Base-by-base conservation (phyloP, 2,888 invertebrate genomes). In the Idaea biselata region DNA sequence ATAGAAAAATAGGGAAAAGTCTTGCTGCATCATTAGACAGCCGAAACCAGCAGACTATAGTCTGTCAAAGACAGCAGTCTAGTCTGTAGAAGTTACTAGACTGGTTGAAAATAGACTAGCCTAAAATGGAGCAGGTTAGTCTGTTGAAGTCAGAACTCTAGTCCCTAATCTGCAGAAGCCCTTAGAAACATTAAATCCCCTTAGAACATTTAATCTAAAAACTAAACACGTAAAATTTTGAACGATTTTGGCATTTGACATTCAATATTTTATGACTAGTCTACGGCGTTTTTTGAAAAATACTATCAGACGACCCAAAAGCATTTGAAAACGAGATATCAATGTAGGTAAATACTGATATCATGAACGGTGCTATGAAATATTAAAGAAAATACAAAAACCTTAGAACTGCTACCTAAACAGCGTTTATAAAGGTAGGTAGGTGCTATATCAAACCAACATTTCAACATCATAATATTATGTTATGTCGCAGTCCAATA, bases 181-280 rank as follows among this genome's bases (percentile, higher is more conserved):
- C 44, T 44, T 44, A 44, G 8, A 44, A 44, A 44, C 44, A 67
- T 60, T 63, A 44, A 14, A 14, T 14, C 44, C 11, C 44, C 14
- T 44, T 14, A 14, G 11, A 44, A 44, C 44, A 61, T 64, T 58
- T 62, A 62, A 63, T 55, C 62, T 65, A 68, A 31, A 25, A 55
- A 58, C 61, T 68, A 69, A 69, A 73, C 68, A 76, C 70, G 75
- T 67, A 77, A 64, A 56, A 76, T 76, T 75, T 82, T 82, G 81
- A 83, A 83, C 80, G 79, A 85, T 85, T 44, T 84, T 84, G 84
- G 86, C 85, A 83, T 82, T 80, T 75, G 74, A 80, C 74, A 77
- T 72, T 77, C 74, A 74, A 72, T 63, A 25, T 25, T 25, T 66
- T 62, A 75, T 78, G 74, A 80, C 76, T 78, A 80, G 79, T 73